Evolutionary conservation across 2,888 invertebrate genomes (phyloP), one percentile per base, ranked within the genome.

Genomic region (Rutpela maculata): DNA sequence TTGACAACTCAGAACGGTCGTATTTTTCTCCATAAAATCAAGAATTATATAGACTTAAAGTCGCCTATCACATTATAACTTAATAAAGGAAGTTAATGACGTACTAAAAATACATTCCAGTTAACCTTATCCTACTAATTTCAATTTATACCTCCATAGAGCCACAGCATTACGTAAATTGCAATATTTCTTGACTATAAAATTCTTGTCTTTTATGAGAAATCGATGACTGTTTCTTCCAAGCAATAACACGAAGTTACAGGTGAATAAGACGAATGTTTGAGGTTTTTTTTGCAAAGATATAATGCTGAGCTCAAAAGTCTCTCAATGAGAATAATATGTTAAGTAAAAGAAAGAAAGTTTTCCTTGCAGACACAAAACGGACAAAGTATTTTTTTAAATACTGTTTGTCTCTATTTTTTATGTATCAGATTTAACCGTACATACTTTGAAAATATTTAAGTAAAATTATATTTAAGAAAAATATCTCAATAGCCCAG

Each of bases 121-220:
- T 65, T 65, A 65, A 65, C 19, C n/a, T 15, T 18, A 18, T 65
- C 12, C 65, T 19, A 22, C 19, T 65, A 11, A 18, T 43, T 65
- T 43, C 19, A 43, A 11, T 50, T 65, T 50, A 50, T 50, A n/a
- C 50, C 50, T n/a, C 6, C n/a, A 50, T 50, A n/a, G 50, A 50
- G 22, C 11, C 15, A 57, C 6, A 67, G 2, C 67, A 12, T 35
- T 22, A 18, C 55, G 26, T n/a, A 56, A 22, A 26, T 15, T 22
- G 67, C 19, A 55, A 22, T 55, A 55, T 67, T 67, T 26, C 50
- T 31, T 26, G 11, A 10, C 67, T n/a, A 67, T 67, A 67, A 67
- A 67, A 67, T 22, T 18, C 3, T 15, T 26, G 65, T 7, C 43
- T 50, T 35, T 26, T 55, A n/a, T 26, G 55, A 19, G n/a, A 56